Evolutionary conservation across 2,113 vertebrate genomes (phyloP).

Genomic region (Ceyx cyanopectus): DNA sequence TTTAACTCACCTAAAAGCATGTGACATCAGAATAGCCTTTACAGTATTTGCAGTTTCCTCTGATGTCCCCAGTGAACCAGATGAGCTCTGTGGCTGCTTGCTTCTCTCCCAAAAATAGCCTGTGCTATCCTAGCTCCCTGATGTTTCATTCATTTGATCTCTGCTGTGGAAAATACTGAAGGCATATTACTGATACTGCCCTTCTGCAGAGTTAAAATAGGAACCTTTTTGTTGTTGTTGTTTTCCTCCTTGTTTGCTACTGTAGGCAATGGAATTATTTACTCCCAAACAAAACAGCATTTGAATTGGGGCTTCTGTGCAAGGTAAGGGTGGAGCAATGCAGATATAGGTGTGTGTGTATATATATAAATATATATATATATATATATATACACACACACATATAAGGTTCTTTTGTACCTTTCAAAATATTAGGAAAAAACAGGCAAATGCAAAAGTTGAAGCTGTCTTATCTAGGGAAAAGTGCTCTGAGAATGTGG

Average conservation of each 20-base stretch:
- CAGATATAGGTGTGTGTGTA: neutral
- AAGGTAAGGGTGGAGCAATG: neutral
- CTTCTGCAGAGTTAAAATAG: neutral
- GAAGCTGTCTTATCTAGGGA: neutral
- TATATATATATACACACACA: too few species aligned
- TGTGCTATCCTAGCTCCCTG: rapidly evolving
- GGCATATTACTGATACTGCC: neutral
- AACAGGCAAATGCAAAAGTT: neutral
- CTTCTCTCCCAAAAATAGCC: slow-evolving; percentile 8
- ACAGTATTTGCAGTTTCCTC: slow-evolving; percentile 10
- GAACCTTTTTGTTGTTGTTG: neutral
- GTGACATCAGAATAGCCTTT: slow-evolving; percentile 5
- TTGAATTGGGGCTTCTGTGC: neutral
- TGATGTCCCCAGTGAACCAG: neutral
- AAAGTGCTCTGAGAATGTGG: neutral
- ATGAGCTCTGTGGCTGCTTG: neutral
- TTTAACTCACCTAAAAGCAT: neutral
- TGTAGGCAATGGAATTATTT: neutral
- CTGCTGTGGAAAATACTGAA: neutral
- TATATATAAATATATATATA: too few species aligned
- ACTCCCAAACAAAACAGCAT: neutral
- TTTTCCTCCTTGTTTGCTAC: neutral
- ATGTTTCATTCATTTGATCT: neutral
- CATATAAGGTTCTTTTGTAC: neutral
- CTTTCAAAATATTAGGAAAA: neutral